phyloP scores from a whole-genome alignment of 2,888 invertebrate species.

The Scaeva pyrastri region DNA sequence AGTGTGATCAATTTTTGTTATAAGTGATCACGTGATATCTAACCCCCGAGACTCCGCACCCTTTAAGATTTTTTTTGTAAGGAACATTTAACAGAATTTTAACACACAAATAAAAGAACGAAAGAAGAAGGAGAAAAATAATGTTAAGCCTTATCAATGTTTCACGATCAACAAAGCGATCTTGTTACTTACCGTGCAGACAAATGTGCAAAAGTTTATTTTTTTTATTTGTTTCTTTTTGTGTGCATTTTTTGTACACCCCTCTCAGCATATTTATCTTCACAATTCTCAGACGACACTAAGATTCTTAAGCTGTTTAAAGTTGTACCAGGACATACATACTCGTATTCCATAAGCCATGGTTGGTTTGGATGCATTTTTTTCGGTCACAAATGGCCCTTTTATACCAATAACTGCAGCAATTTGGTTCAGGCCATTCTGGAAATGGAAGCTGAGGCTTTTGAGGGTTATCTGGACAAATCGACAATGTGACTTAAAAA shows the following conservation, averaged over 20 bases:
- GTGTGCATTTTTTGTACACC: no score
- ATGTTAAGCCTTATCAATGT: conserved; percentile 45
- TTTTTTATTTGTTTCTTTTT: neutral
- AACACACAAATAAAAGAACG: neutral
- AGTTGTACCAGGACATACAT: no score
- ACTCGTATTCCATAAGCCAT: conserved; percentile 44
- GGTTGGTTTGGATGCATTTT: conserved; percentile 9
- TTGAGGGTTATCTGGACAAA: conserved; percentile 46
- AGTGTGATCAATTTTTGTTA: neutral
- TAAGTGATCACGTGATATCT: neutral
- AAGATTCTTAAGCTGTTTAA: conserved; percentile 13
- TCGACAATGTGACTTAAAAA: conserved; percentile 43
- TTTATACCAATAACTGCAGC: conserved; percentile 43
- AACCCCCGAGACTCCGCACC: no score
- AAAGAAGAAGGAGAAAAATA: conserved; percentile 1
- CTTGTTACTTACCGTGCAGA: conserved; percentile 67
- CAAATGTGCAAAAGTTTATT: conserved; percentile 48
- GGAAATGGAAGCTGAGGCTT: conserved; percentile 29
- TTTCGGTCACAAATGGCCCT: conserved; percentile 43
- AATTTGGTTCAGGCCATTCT: conserved; percentile 51
- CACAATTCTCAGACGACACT: conserved; percentile 22
- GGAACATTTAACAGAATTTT: neutral
- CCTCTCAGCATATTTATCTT: conserved; percentile 51
- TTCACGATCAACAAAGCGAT: conserved; percentile 66
- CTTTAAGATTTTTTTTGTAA: neutral